Conservation (phyloP, 2,888 invertebrate genomes). For the Trichogramma evanescens region DNA sequence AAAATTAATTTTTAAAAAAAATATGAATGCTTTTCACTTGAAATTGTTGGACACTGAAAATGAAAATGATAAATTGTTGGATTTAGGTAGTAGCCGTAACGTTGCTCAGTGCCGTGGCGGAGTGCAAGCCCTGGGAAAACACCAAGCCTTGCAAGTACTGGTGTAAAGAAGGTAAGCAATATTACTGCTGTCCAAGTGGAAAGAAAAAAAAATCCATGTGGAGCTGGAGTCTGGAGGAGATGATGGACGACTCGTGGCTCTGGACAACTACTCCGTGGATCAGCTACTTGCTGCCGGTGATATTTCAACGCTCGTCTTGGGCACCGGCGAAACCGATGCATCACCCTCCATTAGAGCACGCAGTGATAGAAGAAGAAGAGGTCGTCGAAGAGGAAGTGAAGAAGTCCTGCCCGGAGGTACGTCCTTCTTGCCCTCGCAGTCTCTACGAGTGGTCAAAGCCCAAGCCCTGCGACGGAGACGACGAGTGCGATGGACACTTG, state of each 20-base stretch:
- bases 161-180: slow-evolving; percentile 15
- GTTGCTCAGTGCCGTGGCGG: too few species aligned
- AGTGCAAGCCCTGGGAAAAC: too few species aligned
- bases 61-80: too few species aligned
- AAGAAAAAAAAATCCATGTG: not conserved
- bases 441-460: slow-evolving; percentile 10
- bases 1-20: too few species aligned
- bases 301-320: slow-evolving; percentile 2
- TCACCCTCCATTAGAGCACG: too few species aligned
- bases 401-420: slow-evolving; percentile 9
- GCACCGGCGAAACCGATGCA: too few species aligned
- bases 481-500: not conserved
- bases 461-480: slow-evolving; percentile 4
- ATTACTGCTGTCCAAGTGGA: slow-evolving; percentile 17
- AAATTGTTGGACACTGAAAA: too few species aligned
- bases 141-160: slow-evolving; percentile 17
- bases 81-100: too few species aligned
- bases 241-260: slow-evolving; percentile 5
- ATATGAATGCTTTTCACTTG: too few species aligned
- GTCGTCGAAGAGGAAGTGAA: too few species aligned
- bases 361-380: too few species aligned
- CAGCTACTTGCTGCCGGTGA: slow-evolving; percentile 4
- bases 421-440: slow-evolving; percentile 13
- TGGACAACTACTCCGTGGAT: slow-evolving; percentile 6
- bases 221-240: slow-evolving; percentile 6